Percentiles rank a stretch among this genome's conserved stretches.
Evolutionary conservation across 2,797 vertebrate species (phyloP).

Genomic region (Coranthus polyacanthus): DNA sequence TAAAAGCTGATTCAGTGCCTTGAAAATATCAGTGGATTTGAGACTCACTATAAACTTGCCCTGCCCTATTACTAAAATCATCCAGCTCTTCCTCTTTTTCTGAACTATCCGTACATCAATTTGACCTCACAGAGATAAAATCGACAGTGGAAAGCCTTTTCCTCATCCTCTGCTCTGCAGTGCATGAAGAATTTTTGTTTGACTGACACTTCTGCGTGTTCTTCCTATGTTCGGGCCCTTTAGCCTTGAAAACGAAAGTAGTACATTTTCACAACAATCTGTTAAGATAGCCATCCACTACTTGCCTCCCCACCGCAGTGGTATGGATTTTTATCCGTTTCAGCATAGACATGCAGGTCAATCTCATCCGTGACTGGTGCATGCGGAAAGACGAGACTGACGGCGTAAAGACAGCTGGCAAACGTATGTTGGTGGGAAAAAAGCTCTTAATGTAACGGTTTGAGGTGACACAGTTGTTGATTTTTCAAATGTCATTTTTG

Average conservation of each 20-base stretch:
- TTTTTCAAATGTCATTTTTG: conserved; percentile 11
- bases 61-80: neutral
- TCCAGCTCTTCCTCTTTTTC: conserved; percentile 11
- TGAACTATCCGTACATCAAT: conserved; percentile 26
- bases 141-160: conserved; percentile 13
- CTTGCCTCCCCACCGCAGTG: neutral
- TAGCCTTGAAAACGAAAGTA: conserved; percentile 49
- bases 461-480: neutral
- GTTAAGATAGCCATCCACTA: conserved; percentile 41
- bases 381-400: conserved; percentile 6
- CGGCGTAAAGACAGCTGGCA: conserved; percentile 29
- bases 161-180: conserved; percentile 24
- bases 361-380: conserved; percentile 38
- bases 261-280: conserved; percentile 52
- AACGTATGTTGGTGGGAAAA: conserved; percentile 21
- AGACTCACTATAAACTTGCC: neutral
- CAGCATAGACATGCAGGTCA: conserved; percentile 30
- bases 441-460: conserved; percentile 28
- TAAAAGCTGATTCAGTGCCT: neutral
- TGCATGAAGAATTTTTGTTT: conserved; percentile 42
- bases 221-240: conserved; percentile 30
- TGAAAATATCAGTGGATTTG: conserved; percentile 2
- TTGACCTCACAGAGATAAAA: conserved; percentile 35
- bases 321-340: conserved; percentile 40
- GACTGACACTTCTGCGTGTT: conserved; percentile 54